These are phyloP conservation scores for Onychomys leucogaster DNA, from an alignment of 2,797 vertebrate genomes.

Conservation along the genomic window DNA sequence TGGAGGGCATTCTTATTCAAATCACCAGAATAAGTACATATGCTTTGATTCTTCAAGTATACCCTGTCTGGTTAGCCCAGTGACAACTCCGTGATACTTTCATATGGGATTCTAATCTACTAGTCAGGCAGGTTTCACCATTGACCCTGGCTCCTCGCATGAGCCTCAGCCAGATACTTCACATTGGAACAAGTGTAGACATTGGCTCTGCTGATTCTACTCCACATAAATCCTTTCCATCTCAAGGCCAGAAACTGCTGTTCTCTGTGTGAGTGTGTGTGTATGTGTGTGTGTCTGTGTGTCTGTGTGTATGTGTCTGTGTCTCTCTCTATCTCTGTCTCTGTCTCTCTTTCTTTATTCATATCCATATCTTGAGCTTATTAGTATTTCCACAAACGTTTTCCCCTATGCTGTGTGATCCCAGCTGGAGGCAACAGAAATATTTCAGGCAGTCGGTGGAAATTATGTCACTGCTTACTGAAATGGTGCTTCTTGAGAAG, in stretches of 20 bases:
- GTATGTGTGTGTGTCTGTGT: too few species aligned
- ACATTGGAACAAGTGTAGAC: background rate
- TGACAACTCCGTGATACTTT: background rate
- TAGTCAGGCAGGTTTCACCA: background rate
- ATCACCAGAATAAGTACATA: background rate
- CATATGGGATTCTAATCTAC: background rate
- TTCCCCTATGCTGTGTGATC: background rate
- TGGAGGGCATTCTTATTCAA: background rate
- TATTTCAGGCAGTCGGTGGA: background rate
- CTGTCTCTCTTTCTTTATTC: background rate
- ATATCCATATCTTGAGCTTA: background rate
- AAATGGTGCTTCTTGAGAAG: background rate
- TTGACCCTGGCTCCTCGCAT: background rate
- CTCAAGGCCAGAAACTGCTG: background rate
- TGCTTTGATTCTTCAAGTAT: background rate
- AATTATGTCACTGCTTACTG: background rate
- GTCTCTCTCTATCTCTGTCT: too few species aligned
- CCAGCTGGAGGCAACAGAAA: background rate
- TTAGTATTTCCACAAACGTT: background rate
- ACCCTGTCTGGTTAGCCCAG: background rate
- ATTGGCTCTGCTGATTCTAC: background rate
- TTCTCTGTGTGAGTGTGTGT: too few species aligned
- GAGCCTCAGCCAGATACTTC: fast-evolving
- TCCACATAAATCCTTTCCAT: background rate
- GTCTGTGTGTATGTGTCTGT: too few species aligned